Base-by-base conservation (phyloP, 2,797 vertebrate genomes). In the Peromyscus nudipes region DNA sequence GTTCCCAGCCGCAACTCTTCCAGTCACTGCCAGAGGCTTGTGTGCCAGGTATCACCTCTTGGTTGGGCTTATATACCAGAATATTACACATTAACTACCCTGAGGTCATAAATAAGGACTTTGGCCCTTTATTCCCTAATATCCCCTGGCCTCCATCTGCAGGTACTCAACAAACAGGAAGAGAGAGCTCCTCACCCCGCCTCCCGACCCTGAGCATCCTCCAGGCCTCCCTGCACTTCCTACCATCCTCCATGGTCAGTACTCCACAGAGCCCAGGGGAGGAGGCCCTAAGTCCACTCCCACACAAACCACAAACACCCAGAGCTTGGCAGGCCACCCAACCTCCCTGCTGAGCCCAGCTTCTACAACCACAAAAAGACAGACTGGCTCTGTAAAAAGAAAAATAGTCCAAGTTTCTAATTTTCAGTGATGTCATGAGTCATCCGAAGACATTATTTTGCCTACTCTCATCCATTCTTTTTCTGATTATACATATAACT, bases 81-180 rank as follows among this genome's bases (percentile, higher is more conserved):
- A 67, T 55, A 92, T 92, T 97, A 97, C 80, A 92, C 60, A 97
- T 97, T 97, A 97, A 97, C 98, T 89, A 17, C 62, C 29, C 62
- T 34, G 31, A 67, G 69, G 52, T 84, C 40, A 49, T 79, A 86
- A 92, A 37, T 85, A 76, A 85, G 52, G 92, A 97, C 97, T 97
- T 97, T 94, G 93, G 60, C 16, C 87, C 75, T 57, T 73, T 49
- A 31, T 2, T 1, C 73, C 60, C 17, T 13, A 13, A 4, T 37
- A 11, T 73, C 52, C 40, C 75, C 40, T 31, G 1, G 2, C 34
- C 34, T 0, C 0, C 29, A 64, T 69, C 60, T 86, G 64, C 46
- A 16, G 29, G n/a, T 6, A 43, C 49, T 69, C 67, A 64, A 46
- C 40, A 77, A 60, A 86, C 3, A 71, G 37, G 2, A 12, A n/a